A percentile compares a stretch with the other conserved stretches of the same genome.
Evolutionary conservation across 2,113 vertebrate genomes (phyloP).

Genomic region (Psophia crepitans): DNA sequence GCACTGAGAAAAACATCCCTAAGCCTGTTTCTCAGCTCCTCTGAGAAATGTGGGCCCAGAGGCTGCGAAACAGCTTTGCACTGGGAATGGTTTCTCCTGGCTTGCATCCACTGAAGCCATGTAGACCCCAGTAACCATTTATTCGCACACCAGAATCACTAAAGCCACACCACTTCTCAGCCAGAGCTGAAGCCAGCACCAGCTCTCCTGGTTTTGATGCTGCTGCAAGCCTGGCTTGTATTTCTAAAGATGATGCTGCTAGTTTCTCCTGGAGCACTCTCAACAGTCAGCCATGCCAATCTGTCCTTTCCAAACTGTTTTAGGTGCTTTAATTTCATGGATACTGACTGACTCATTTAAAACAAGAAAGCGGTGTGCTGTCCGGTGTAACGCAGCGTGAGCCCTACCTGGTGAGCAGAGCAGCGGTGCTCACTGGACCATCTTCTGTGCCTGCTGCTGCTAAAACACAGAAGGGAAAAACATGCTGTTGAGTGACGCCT

Average conservation of each 20-base stretch:
- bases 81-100: background rate
- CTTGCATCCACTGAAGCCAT: background rate
- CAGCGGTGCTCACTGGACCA: accelerated
- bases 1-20: background rate
- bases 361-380: background rate
- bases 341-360: background rate
- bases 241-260: background rate
- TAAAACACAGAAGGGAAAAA: background rate
- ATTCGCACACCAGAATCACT: background rate
- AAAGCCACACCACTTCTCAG: background rate
- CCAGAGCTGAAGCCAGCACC: background rate
- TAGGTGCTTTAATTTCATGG: background rate
- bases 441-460: accelerated
- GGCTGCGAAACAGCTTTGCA: background rate
- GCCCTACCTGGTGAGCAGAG: background rate
- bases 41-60: background rate
- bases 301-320: background rate
- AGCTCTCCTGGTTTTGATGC: background rate
- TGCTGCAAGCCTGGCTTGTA: background rate
- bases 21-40: background rate
- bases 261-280: background rate
- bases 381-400: accelerated
- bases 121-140: background rate
- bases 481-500: background rate
- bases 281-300: background rate